A percentile compares a stretch with the other conserved stretches of the same genome.
These are phyloP conservation scores for Dendrophyllia cribrosa DNA, from an alignment of 64 coral and sea anemone genomes.

Conservation along the genomic window DNA sequence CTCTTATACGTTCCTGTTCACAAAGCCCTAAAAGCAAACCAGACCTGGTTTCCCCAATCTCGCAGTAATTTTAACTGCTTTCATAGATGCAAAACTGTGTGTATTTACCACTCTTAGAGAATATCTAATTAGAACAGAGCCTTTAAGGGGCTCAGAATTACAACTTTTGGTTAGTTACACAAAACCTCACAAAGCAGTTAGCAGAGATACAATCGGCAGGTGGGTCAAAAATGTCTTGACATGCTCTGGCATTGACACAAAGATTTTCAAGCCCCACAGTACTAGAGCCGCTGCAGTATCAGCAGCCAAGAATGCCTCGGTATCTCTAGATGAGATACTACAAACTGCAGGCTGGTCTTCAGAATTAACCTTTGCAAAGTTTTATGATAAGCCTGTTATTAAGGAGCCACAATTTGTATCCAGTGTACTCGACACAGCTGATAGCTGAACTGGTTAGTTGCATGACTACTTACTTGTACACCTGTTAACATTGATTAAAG, in stretches of 20 bases:
- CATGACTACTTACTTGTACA: neutral
- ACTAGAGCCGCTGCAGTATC: constrained; percentile 38
- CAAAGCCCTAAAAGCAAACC: constrained; percentile 29
- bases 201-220: neutral
- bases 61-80: constrained; percentile 18
- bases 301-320: constrained; percentile 11
- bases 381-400: constrained; percentile 20
- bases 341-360: constrained; percentile 31
- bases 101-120: constrained; percentile 43
- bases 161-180: constrained; percentile 45
- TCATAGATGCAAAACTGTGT: neutral
- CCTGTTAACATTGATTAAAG: neutral
- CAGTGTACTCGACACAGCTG: constrained; percentile 11
- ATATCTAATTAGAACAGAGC: constrained; percentile 35
- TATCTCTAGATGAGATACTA: constrained; percentile 21
- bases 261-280: constrained; percentile 45
- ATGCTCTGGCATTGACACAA: constrained; percentile 30
- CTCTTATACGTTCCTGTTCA: constrained; percentile 24
- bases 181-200: constrained; percentile 5
- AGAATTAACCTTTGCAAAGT: constrained; percentile 28
- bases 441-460: neutral
- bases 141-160: constrained; percentile 13
- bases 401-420: constrained; percentile 18
- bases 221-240: neutral
- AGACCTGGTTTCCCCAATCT: constrained; percentile 16